A percentile compares a stretch with the other conserved stretches of the same genome.
Conservation (phyloP, 2,888 invertebrate genomes). For the Oscheius sp. region DNA sequence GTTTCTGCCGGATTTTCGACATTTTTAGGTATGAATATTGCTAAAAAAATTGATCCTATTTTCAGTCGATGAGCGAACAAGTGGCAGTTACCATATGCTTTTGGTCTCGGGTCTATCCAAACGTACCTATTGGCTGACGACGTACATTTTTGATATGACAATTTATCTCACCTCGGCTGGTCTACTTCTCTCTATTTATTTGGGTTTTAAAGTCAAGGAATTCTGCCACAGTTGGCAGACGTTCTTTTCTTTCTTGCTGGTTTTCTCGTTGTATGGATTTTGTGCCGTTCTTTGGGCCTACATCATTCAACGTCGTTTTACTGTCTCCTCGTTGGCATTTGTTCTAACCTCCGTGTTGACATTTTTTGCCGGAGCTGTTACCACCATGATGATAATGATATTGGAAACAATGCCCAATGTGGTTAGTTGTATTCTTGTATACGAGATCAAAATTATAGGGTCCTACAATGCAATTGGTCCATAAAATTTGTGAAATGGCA, state of each 20-base stretch:
- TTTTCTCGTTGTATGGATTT: slow-evolving; percentile 78
- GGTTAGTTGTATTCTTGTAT: slow-evolving; percentile 31
- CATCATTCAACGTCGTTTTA: slow-evolving; percentile 82
- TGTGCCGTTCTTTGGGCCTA: slow-evolving; percentile 82
- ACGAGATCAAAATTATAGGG: slow-evolving; percentile 49
- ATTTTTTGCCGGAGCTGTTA: slow-evolving; percentile 82
- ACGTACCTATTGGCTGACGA: slow-evolving; percentile 83
- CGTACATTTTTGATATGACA: slow-evolving; percentile 81
- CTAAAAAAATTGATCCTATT: not conserved
- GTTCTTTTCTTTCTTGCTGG: slow-evolving; percentile 80
- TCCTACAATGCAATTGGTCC: slow-evolving; percentile 49
- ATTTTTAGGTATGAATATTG: slow-evolving; percentile 79
- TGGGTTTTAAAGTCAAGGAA: slow-evolving; percentile 80
- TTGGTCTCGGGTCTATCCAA: slow-evolving; percentile 83
- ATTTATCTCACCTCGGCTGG: slow-evolving; percentile 56
- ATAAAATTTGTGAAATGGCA: slow-evolving; percentile 80
- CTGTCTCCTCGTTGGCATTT: slow-evolving; percentile 85
- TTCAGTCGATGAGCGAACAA: slow-evolving; percentile 77
- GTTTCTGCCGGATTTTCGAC: slow-evolving; percentile 84
- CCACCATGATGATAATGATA: slow-evolving; percentile 73
- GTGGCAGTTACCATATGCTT: slow-evolving; percentile 85
- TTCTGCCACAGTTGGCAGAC: slow-evolving; percentile 83
- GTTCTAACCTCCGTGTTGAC: slow-evolving; percentile 85
- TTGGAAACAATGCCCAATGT: slow-evolving; percentile 61
- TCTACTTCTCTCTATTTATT: slow-evolving; percentile 80